Evolutionary conservation across 2,113 vertebrate genomes (phyloP), one percentile per base, ranked within the genome.

Genomic region (Deroptyus accipitrinus): DNA sequence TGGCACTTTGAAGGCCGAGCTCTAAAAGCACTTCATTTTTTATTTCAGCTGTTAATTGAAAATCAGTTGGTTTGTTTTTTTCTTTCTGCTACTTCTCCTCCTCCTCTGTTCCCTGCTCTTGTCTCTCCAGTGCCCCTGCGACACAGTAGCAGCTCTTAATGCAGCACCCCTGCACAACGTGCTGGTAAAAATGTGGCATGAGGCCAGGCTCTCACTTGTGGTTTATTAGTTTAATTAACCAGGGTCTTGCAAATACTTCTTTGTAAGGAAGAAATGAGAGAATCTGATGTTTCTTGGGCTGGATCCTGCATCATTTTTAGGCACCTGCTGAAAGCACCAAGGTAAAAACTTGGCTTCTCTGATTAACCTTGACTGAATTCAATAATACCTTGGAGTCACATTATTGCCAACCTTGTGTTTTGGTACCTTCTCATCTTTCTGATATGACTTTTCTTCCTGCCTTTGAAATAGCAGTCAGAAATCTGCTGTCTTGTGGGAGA

Each of bases 161-260:
- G 75, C 31, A 64, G 51, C 81, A 90, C 61, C 75, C 83, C 57
- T 75, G 79, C 57, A 23, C 73, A 37, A 91, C 17, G 28, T 78
- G 70, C 90, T 73, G 41, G 92, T 85, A 79, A 85, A 92, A 82
- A 90, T 10, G 61, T 92, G 94, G 86, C 94, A 69, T 2, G 0
- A 54, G 89, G 93, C 86, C 96, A 97, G 92, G 85, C 85, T 91
- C 91, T 95, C 94, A 78, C 94, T 96, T 77, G 89, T 96, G 91
- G n/a, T 97, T 97, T 97, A 97, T 98, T 95, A 90, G 94, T 96
- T 97, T 97, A 90, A 97, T 97, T 97, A 97, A 76, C 80, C 86
- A 48, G 78, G 85, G 70, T 83, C 77, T 91, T 76, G 88, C 92
- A 94, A 96, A 94, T 92, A 77, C 77, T 87, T 83, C 81, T 86